phyloP scores from a whole-genome alignment of 35 echinoderm and acorn worm species.

The Apostichopus japonicus region DNA sequence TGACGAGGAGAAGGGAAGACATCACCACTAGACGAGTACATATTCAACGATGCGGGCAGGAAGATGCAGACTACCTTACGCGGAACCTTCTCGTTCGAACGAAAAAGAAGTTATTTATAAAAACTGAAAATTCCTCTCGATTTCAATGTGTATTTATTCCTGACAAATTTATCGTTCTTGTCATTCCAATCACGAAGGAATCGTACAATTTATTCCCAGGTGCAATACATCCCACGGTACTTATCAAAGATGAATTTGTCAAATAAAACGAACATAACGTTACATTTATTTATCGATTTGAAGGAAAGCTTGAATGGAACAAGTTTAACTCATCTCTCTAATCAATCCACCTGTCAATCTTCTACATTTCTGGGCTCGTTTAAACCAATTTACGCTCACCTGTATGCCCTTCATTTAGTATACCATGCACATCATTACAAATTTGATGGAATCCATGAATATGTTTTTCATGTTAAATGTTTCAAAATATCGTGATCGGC shows the following conservation, averaged over 20 bases:
- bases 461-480: background rate
- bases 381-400: background rate
- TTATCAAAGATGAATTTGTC: background rate
- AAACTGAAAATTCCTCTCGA: too few relatives aligned
- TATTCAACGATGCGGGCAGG: too few relatives aligned
- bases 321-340: background rate
- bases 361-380: background rate
- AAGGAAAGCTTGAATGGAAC: background rate
- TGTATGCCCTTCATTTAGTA: background rate
- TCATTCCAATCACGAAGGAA: background rate
- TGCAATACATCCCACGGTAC: background rate
- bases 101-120: too few relatives aligned
- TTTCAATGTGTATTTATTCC: too few relatives aligned
- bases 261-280: background rate
- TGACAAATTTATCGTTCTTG: background rate
- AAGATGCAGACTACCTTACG: too few relatives aligned
- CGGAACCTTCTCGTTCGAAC: too few relatives aligned
- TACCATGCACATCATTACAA: background rate
- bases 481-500: background rate
- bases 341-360: background rate
- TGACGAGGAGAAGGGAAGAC: too few relatives aligned
- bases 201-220: background rate
- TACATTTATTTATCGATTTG: background rate
- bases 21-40: too few relatives aligned
- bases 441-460: background rate